Percentiles rank a stretch among this genome's conserved stretches.
Evolutionary conservation across 2,888 invertebrate species (phyloP).

Genomic region (Noctuana brunneofusca): DNA sequence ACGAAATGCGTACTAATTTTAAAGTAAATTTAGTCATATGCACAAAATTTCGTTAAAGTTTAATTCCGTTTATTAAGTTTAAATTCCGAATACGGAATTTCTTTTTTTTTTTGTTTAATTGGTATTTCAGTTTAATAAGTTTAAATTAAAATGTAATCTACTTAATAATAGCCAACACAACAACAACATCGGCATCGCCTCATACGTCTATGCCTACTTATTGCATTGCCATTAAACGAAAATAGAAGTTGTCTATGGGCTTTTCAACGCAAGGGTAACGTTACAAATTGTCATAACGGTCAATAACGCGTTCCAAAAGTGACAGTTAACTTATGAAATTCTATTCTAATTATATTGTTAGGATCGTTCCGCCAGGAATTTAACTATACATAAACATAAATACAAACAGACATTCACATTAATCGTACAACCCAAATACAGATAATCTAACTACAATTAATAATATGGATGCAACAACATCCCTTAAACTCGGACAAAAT

Average conservation of each 20-base stretch:
- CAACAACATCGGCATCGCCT: no score
- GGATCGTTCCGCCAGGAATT: conserved; percentile 34
- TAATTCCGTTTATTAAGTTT: no score
- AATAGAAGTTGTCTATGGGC: conserved; percentile 32
- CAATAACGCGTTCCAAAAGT: conserved; percentile 51
- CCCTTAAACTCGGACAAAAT: conserved; percentile 7
- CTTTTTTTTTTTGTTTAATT: background rate
- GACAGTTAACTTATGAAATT: conserved; percentile 51
- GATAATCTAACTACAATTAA: no score
- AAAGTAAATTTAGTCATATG: no score
- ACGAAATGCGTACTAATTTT: no score
- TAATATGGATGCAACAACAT: background rate
- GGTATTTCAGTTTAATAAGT: background rate
- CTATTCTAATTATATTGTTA: conserved; percentile 38
- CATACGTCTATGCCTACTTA: conserved; percentile 1
- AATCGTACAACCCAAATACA: conserved; percentile 35
- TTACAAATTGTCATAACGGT: conserved; percentile 63
- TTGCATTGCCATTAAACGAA: conserved; percentile 12
- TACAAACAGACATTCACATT: conserved; percentile 39
- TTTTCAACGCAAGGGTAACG: conserved; percentile 48
- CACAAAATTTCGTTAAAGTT: no score
- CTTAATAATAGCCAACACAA: conserved; percentile 6
- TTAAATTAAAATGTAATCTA: background rate
- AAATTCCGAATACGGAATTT: no score
- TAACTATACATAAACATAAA: conserved; percentile 41